Conservation (phyloP, 2,113 vertebrate genomes). For the Isurus oxyrinchus region DNA sequence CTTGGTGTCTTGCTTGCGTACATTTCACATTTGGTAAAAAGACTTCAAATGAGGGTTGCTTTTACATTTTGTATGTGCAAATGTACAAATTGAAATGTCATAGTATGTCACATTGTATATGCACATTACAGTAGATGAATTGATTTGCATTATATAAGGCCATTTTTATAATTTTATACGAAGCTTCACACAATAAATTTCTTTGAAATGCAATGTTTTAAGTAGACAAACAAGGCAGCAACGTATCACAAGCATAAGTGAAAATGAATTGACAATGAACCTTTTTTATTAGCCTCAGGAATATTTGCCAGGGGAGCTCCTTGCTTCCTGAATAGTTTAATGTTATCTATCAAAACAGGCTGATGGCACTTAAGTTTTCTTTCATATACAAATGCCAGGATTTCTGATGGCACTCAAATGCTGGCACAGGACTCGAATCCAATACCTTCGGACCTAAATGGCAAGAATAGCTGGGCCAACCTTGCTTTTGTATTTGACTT, state of each 20-base stretch:
- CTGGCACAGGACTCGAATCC: neutral
- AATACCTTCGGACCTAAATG: neutral
- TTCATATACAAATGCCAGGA: neutral
- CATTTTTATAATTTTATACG: neutral
- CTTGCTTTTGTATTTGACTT: neutral
- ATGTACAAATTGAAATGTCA: neutral
- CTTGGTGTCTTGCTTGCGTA: neutral
- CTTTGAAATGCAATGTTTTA: neutral
- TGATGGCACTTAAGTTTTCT: neutral
- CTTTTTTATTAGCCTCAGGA: neutral
- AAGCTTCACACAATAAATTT: neutral
- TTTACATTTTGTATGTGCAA: neutral
- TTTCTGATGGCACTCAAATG: neutral
- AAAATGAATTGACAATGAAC: neutral
- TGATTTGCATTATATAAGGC: neutral
- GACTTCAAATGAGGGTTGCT: neutral
- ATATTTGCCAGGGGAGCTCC: neutral
- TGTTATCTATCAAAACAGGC: neutral
- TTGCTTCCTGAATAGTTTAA: neutral
- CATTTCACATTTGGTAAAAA: neutral
- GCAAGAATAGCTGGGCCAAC: neutral
- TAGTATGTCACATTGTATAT: neutral
- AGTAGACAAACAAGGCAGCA: neutral
- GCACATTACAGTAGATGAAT: neutral
- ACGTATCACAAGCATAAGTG: neutral